Percentiles rank a stretch among this genome's conserved stretches.
phyloP scores from a whole-genome alignment of 2,113 vertebrate species.

The Nymphicus hollandicus region DNA sequence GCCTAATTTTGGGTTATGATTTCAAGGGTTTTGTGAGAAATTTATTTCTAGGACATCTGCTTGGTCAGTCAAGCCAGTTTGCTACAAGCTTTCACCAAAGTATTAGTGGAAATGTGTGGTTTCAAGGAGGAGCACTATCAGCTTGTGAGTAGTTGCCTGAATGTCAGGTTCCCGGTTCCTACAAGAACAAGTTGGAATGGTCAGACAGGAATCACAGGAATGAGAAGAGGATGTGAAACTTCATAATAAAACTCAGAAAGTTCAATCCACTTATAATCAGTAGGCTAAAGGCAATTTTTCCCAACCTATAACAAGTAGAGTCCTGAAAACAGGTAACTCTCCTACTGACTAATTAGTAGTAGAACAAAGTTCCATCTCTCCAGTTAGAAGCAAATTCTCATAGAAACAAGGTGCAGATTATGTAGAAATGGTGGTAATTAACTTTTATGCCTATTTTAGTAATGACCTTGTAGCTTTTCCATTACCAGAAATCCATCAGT shows the following conservation, averaged over 20 bases:
- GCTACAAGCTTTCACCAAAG: not conserved
- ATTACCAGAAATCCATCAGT: not conserved
- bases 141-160: not conserved
- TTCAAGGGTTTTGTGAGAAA: not conserved
- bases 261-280: not conserved
- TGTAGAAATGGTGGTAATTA: not conserved
- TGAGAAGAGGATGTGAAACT: not conserved
- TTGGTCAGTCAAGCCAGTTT: not conserved
- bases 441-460: not conserved
- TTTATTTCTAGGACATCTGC: not conserved
- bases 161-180: not conserved
- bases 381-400: not conserved
- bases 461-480: not conserved
- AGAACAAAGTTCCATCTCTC: not conserved
- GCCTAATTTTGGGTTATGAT: not conserved
- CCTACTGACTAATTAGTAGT: not conserved
- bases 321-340: not conserved
- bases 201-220: not conserved
- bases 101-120: not conserved
- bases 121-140: not conserved
- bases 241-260: not conserved
- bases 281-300: not conserved
- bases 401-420: not conserved
- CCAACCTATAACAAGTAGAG: not conserved
- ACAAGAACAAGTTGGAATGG: not conserved